A percentile compares a stretch with the other conserved stretches of the same genome.
Conservation (phyloP, 1,140 invertebrate species). For the Pristionchus pacificus region DNA sequence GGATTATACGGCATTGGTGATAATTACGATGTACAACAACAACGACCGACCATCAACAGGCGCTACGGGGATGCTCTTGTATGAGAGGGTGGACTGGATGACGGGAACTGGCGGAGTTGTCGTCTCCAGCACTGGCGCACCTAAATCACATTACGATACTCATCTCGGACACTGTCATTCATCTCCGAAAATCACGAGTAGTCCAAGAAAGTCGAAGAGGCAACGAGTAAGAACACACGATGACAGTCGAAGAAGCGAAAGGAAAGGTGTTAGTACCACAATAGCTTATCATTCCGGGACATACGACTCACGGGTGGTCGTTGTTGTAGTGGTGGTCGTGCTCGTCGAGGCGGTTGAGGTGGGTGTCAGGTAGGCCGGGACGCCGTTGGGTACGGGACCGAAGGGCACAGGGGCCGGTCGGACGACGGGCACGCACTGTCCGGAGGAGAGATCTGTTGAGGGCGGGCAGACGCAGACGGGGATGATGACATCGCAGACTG, state of each 20-base stretch:
- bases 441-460: conserved; percentile 49
- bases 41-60: neutral
- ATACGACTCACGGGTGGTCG: conserved; percentile 10
- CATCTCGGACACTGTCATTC: conserved; percentile 1
- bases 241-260: too few relatives aligned
- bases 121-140: too few relatives aligned
- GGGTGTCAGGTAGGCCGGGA: neutral
- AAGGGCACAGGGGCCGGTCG: neutral
- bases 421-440: conserved; percentile 37
- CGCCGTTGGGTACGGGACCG: conserved; percentile 2
- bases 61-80: neutral
- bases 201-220: too few relatives aligned
- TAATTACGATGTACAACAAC: too few relatives aligned
- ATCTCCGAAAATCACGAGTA: conserved; percentile 11
- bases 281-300: too few relatives aligned
- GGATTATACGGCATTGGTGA: too few relatives aligned
- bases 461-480: conserved; percentile 53
- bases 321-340: conserved; percentile 13
- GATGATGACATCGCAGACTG: conserved; percentile 49
- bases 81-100: conserved; percentile 7
- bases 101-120: neutral
- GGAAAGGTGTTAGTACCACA: too few relatives aligned
- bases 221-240: too few relatives aligned
- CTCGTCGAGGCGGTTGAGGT: conserved; percentile 11
- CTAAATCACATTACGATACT: too few relatives aligned